Percentiles rank a stretch among this genome's conserved stretches.
phyloP scores from a whole-genome alignment of 2,888 invertebrate genomes.

The Diaprepes abbreviatus region DNA sequence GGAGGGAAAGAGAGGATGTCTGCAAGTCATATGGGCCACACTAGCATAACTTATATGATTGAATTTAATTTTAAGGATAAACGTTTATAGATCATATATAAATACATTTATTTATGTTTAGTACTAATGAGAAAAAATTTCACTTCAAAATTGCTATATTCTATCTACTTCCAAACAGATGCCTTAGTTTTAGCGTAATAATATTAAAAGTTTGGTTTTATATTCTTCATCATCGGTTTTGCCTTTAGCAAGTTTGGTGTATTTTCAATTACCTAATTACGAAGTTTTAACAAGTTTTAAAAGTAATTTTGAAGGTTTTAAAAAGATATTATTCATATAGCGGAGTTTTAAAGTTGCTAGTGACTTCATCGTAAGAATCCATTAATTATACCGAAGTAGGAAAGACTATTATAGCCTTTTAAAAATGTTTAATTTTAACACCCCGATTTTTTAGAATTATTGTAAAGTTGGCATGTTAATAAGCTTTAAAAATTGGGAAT shows the following conservation, averaged over 20 bases:
- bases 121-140: no score
- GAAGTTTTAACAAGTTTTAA: slow-evolving; percentile 67
- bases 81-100: no score
- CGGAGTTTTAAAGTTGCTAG: slow-evolving; percentile 50
- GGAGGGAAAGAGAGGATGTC: no score
- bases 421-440: slow-evolving; percentile 13
- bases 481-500: no score
- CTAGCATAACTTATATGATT: no score
- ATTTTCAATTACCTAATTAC: slow-evolving; percentile 67
- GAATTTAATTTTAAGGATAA: no score
- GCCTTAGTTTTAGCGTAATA: not conserved
- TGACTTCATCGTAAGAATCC: slow-evolving; percentile 26
- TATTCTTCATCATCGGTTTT: slow-evolving; percentile 48
- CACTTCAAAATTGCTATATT: no score
- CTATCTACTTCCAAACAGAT: not conserved
- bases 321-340: slow-evolving; percentile 66
- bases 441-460: not conserved
- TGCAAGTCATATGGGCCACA: no score
- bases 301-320: slow-evolving; percentile 65
- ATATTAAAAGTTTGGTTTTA: slow-evolving; percentile 32
- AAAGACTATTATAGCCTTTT: slow-evolving; percentile 18
- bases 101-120: no score
- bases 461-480: no score
- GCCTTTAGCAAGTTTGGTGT: slow-evolving; percentile 55
- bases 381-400: slow-evolving; percentile 35